phyloP scores from a whole-genome alignment of 2,888 invertebrate genomes.

The Branchipolynoe longqiensis region DNA sequence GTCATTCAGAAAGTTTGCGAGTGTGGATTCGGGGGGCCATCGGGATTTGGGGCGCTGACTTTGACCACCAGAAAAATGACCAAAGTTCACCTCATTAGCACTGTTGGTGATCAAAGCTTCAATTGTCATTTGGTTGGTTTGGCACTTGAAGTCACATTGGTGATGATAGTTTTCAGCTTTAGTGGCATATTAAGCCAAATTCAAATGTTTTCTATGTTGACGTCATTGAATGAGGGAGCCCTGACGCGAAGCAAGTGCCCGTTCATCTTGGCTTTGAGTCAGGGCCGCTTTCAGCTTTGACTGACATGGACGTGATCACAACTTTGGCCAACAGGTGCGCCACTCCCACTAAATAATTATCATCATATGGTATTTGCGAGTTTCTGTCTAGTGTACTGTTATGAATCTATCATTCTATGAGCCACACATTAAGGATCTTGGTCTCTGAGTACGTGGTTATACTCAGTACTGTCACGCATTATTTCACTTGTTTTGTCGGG shows the following conservation, averaged over 20 bases:
- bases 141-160: neutral
- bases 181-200: neutral
- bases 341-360: no score
- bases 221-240: constrained; percentile 46
- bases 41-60: constrained; percentile 14
- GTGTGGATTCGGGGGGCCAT: constrained; percentile 15
- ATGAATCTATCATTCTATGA: no score
- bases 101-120: no score
- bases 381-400: no score
- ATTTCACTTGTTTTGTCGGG: no score
- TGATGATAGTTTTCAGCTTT: neutral
- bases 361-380: no score
- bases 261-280: neutral
- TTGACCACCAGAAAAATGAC: constrained; percentile 46
- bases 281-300: neutral
- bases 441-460: no score
- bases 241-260: constrained; percentile 52
- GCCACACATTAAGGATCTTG: no score
- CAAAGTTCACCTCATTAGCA: constrained; percentile 42
- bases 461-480: no score
- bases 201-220: neutral
- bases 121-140: neutral
- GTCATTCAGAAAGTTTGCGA: constrained; percentile 52
- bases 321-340: constrained; percentile 53
- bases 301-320: constrained; percentile 43